phyloP scores from a whole-genome alignment of 2,113 vertebrate genomes.

The Halichoeres trimaculatus region DNA sequence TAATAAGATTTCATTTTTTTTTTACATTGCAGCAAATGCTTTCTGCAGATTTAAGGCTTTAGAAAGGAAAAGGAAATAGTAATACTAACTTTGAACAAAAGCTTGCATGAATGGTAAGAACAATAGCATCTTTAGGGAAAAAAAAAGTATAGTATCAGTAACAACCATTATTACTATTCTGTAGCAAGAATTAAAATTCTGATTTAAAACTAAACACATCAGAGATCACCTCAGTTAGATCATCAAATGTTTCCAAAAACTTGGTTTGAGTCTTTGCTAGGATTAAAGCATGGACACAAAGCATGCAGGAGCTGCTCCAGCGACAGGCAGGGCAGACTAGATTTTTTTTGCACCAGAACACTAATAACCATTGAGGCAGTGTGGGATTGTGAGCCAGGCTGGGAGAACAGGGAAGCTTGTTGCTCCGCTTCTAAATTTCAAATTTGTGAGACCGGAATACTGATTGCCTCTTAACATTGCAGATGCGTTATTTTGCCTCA shows the following conservation, averaged over 20 bases:
- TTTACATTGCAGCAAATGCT: no score
- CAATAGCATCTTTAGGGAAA: not conserved
- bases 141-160: no score
- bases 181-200: no score
- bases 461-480: slow-evolving; percentile 43
- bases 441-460: slow-evolving; percentile 54
- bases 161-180: no score
- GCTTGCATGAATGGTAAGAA: not conserved
- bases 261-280: slow-evolving; percentile 12
- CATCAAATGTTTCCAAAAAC: no score
- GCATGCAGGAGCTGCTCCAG: slow-evolving; percentile 36
- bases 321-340: slow-evolving; percentile 33
- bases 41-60: no score
- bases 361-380: slow-evolving; percentile 23
- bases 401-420: slow-evolving; percentile 28
- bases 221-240: no score
- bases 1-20: no score
- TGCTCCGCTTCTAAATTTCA: slow-evolving; percentile 16
- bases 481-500: slow-evolving; percentile 23
- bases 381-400: slow-evolving; percentile 19
- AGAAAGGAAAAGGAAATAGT: no score
- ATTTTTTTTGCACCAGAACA: slow-evolving; percentile 40
- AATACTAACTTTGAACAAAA: no score
- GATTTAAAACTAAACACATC: no score
- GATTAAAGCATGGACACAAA: slow-evolving; percentile 11